phyloP scores from a whole-genome alignment of 1,140 invertebrate genomes.

The Anadara kagoshimensis region DNA sequence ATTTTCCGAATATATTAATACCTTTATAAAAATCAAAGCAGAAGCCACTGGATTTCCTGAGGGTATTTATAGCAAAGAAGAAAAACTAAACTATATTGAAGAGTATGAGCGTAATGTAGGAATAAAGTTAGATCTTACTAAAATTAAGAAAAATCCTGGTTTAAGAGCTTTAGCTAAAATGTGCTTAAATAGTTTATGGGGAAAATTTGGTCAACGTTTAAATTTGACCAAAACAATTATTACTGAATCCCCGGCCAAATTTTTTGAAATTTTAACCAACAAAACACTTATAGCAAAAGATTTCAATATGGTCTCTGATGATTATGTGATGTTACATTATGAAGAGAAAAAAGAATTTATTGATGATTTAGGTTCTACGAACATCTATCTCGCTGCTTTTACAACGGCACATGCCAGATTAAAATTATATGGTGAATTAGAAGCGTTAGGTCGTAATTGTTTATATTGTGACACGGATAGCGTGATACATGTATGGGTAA shows the following conservation, averaged over 20 bases:
- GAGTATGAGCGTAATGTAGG: slow-evolving; percentile 64
- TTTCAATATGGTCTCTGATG: neutral
- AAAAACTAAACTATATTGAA: slow-evolving; percentile 57
- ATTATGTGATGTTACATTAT: neutral
- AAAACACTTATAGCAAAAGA: neutral
- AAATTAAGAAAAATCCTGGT: slow-evolving; percentile 69
- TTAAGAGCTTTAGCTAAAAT: slow-evolving; percentile 54
- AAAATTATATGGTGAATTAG: slow-evolving; percentile 7
- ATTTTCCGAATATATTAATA: slow-evolving; percentile 47
- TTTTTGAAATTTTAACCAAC: neutral
- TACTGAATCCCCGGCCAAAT: neutral
- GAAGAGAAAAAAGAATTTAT: slow-evolving; percentile 51
- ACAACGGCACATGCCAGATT: slow-evolving; percentile 41
- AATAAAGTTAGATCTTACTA: slow-evolving; percentile 66
- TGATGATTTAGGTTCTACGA: slow-evolving; percentile 24
- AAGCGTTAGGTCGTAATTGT: neutral
- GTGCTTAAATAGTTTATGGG: slow-evolving; percentile 56
- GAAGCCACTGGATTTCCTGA: slow-evolving; percentile 44
- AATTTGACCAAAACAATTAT: neutral
- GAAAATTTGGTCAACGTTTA: slow-evolving; percentile 49
- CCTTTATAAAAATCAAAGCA: slow-evolving; percentile 50
- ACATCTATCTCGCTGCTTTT: slow-evolving; percentile 70
- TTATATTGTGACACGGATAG: slow-evolving; percentile 4
- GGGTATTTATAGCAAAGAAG: slow-evolving; percentile 33
- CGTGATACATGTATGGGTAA: slow-evolving; percentile 7